Evolutionary conservation across 2,113 vertebrate genomes (phyloP).

Genomic region (rat (Rattus norvegicus)): DNA sequence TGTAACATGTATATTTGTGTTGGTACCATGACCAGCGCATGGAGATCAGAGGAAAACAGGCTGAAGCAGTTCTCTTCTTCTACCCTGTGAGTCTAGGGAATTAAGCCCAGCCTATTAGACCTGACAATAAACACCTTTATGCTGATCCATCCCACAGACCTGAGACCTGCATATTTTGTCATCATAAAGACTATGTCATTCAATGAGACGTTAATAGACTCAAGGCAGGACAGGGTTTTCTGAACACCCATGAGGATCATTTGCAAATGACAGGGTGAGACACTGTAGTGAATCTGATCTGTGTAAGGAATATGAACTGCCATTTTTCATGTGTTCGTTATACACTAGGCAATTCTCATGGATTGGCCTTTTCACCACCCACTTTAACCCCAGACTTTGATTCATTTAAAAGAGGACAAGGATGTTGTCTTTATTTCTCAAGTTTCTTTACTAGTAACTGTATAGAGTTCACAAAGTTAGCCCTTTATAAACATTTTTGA

Average conservation of each 20-base stretch:
- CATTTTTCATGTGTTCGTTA: neutral
- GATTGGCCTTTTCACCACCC: neutral
- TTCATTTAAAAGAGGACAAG: conserved; percentile 17
- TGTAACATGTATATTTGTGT: neutral
- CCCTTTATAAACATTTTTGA: neutral
- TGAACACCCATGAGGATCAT: neutral
- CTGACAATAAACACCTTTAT: neutral
- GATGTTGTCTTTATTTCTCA: neutral
- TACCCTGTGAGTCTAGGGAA: too few species aligned
- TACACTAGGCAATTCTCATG: neutral
- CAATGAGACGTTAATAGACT: neutral
- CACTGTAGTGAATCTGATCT: neutral
- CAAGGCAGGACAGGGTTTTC: neutral
- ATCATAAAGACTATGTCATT: neutral
- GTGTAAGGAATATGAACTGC: neutral
- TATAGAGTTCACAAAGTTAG: neutral
- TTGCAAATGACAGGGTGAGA: neutral
- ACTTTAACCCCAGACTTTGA: neutral
- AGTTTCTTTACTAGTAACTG: neutral
- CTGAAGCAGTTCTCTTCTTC: neutral
- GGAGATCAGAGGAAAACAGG: neutral
- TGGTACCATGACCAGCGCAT: neutral
- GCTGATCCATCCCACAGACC: neutral
- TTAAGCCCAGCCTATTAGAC: neutral
- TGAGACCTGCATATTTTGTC: neutral